Evolutionary conservation across 2,888 invertebrate genomes (phyloP), one percentile per base, ranked within the genome.

Genomic region (Torymus aiolomorphi): DNA sequence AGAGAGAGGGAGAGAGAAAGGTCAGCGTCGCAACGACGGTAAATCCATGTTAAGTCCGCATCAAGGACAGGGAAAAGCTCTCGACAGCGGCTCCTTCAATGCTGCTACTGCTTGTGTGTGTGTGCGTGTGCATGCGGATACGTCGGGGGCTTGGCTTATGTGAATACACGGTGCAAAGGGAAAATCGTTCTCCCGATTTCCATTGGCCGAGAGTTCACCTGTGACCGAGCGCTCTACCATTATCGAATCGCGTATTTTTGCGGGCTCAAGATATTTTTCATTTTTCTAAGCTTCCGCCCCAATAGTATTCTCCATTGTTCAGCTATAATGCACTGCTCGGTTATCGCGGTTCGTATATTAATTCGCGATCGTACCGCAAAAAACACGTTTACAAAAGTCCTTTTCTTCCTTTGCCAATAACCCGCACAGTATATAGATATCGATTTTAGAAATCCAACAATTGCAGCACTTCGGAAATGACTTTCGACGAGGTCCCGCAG

Each of bases 31-130:
- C 42, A 78, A 73, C 84, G 83, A 86, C 84, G 84, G 84, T 86
- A 87, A 86, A 87, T 87, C 86, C 85, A 86, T 86, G 86, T 87
- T 87, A 86, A 84, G 83, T 80, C 82, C 65, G 77, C 82, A 80
- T 82, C 84, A 83, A 82, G 84, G 84, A 86, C 86, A 85, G 83
- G 83, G 82, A 83, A 86, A 87, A 87, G 86, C 86, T 87, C 83
- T 86, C 80, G 78, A 75, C 8, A 42, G 42, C 42, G 8, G 80
- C 76, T 80, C 83, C 49, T 57, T 74, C 65, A 66, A 66, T 74
- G 57, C 14, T 42, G 42, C n/a, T 42, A 8, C n/a, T 74, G 18
- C 54, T 42, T 18, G 54, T 52, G 54, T 56, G 12, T 49, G 3
- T 4, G 51, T 52, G 24, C 42, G 56, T 73, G 24, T 57, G 3